These are phyloP conservation scores for Tetramorium parvispinum DNA, from an alignment of 1,140 invertebrate genomes.

Conservation along the genomic window DNA sequence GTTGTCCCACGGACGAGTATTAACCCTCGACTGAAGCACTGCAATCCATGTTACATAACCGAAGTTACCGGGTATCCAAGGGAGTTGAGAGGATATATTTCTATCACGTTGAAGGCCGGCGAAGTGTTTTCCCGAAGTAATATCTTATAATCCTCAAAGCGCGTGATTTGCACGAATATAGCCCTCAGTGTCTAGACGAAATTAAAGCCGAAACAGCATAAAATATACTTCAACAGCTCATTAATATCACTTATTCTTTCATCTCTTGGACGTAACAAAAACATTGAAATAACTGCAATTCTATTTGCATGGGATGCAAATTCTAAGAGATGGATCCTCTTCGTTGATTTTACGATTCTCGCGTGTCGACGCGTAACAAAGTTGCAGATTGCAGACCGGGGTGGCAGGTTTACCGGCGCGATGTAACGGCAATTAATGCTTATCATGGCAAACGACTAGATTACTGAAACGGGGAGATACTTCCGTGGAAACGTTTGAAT, in stretches of 20 bases:
- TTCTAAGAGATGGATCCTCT: background rate
- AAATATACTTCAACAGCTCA: background rate
- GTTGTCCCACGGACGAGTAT: conserved; percentile 34
- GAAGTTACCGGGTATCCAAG: conserved; percentile 22
- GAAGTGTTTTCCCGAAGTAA: conserved; percentile 48
- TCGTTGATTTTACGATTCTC: conserved; percentile 30
- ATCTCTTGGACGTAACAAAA: background rate
- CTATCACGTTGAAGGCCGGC: conserved; percentile 50
- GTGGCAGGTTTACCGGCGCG: conserved; percentile 22
- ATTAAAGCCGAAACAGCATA: conserved; percentile 8
- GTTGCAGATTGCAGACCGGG: background rate
- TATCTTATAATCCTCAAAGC: conserved; percentile 44
- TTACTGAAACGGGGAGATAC: conserved; percentile 13
- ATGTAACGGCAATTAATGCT: conserved; percentile 43
- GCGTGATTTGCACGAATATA: conserved; percentile 25
- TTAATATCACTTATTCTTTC: background rate
- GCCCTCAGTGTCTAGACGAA: background rate
- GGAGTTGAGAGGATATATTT: conserved; percentile 28
- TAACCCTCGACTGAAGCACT: conserved; percentile 50
- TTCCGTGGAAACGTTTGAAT: conserved; percentile 20
- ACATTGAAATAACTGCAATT: background rate
- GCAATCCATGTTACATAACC: conserved; percentile 52
- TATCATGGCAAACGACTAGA: conserved; percentile 35
- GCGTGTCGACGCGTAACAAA: conserved; percentile 29
- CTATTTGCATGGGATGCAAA: background rate